Evolutionary conservation across 1,140 invertebrate genomes (phyloP), one percentile per base, ranked within the genome.

Genomic region (Megalopta genalis): DNA sequence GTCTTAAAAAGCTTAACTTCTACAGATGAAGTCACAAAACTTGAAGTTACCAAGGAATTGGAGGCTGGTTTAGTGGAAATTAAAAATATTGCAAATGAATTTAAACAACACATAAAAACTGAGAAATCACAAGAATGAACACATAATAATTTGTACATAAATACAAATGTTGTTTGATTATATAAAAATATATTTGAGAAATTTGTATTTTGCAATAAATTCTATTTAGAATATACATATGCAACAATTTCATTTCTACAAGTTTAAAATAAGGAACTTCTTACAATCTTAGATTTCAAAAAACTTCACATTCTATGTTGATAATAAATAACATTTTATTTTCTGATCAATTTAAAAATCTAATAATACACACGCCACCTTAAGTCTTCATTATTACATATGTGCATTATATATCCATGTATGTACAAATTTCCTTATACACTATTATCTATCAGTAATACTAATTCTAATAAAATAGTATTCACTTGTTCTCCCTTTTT

Each of bases 1-100:
- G 95, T 96, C 0, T 90, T 96, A n/a, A 94, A 95, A 90, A 89
- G 94, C 46, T 89, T 96, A 64, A 95, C 92, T 73, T 82, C 92
- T 7, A 90, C 92, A 67, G 92, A 93, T 57, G 92, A 93, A 66
- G 88, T 88, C 12, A 81, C 85, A 27, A 92, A 92, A 69, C 88
- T 91, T 63, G 84, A 92, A 46, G 81, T 89, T 21, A 90, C 92
- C n/a, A 88, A 91, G 74, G 82, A 89, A 54, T 83, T 94, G 71
- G 84, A 93, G 70, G 86, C 91, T 82, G 85, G 90, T 59, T 90
- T 94, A 68, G 72, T 85, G 16, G 88, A 93, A 81, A 91, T 95
- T 12, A 95, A 95, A 86, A 93, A 93, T 68, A 89, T 94, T 80
- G 94, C 94, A 6, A 92, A 92, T 14, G 93, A 93, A 70, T 94